These are phyloP conservation scores for Apamea sordens DNA, from an alignment of 2,888 invertebrate genomes.

Conservation along the genomic window DNA sequence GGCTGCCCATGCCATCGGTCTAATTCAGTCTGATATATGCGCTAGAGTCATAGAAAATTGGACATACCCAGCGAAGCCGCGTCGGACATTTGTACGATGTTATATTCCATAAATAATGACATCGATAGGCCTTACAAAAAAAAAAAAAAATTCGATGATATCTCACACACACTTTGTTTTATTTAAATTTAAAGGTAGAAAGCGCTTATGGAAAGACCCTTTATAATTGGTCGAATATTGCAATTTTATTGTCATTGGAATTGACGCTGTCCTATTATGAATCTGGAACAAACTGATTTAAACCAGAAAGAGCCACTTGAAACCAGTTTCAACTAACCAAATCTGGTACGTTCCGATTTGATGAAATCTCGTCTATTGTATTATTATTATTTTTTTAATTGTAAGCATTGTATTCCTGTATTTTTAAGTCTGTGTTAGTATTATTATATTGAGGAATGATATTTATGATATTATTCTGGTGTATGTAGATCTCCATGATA, in stretches of 20 bases:
- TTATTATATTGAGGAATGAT: slow-evolving; percentile 29
- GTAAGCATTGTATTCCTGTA: slow-evolving; percentile 61
- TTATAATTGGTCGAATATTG: slow-evolving; percentile 38
- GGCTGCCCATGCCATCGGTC: no score
- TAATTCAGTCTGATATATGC: no score
- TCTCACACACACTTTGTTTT: no score
- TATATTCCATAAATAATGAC: no score
- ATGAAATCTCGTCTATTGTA: slow-evolving; percentile 45
- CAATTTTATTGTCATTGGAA: slow-evolving; percentile 16
- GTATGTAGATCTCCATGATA: slow-evolving; percentile 54
- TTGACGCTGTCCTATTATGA: slow-evolving; percentile 32
- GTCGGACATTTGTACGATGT: no score
- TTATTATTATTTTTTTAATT: slow-evolving; percentile 16
- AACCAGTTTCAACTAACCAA: slow-evolving; percentile 7
- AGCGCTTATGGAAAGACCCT: no score
- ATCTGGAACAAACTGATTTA: slow-evolving; percentile 27
- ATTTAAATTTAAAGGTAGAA: no score
- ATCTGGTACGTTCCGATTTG: slow-evolving; percentile 21
- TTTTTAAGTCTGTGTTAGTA: slow-evolving; percentile 46
- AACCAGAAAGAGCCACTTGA: neutral
- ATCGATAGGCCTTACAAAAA: no score
- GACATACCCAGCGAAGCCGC: no score
- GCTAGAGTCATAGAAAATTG: no score
- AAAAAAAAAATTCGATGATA: no score
- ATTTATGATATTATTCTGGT: slow-evolving; percentile 30